Evolutionary conservation across 2,797 vertebrate species (phyloP).

Genomic region (Poecilia picta): DNA sequence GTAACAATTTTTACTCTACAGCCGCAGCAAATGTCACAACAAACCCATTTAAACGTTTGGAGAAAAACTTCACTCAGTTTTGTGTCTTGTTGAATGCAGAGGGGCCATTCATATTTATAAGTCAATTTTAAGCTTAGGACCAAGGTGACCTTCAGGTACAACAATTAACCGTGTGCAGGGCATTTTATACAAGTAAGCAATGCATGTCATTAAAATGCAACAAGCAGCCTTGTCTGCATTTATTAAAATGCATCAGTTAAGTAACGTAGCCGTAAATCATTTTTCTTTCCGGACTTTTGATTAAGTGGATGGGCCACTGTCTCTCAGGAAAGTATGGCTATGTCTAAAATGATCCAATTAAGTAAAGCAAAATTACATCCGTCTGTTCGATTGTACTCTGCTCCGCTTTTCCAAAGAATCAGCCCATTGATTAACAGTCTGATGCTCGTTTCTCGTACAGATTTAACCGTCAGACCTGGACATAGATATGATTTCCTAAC

Average conservation of each 20-base stretch:
- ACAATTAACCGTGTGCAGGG: background rate
- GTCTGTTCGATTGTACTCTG: background rate
- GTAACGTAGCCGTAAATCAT: background rate
- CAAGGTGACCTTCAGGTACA: slow-evolving; percentile 17
- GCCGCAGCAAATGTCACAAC: slow-evolving; percentile 5
- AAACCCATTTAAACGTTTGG: slow-evolving; percentile 24
- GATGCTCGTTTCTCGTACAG: background rate
- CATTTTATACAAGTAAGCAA: background rate
- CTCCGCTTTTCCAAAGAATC: background rate
- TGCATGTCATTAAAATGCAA: slow-evolving; percentile 2
- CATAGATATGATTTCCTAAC: background rate
- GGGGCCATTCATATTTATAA: slow-evolving; percentile 46
- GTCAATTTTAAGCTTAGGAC: slow-evolving; percentile 36
- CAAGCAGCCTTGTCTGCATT: background rate
- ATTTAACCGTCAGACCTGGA: background rate
- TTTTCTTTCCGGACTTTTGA: background rate
- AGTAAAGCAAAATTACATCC: background rate
- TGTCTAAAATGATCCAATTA: background rate
- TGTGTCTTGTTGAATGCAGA: slow-evolving; percentile 24
- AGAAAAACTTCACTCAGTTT: slow-evolving; percentile 21
- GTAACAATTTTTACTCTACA: slow-evolving; percentile 15
- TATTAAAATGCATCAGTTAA: slow-evolving; percentile 1
- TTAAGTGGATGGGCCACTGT: background rate
- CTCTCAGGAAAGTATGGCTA: background rate
- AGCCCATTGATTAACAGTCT: background rate